Evolutionary conservation across 1,140 invertebrate genomes (phyloP), one percentile per base, ranked within the genome.

Genomic region (Coptotermes formosanus): DNA sequence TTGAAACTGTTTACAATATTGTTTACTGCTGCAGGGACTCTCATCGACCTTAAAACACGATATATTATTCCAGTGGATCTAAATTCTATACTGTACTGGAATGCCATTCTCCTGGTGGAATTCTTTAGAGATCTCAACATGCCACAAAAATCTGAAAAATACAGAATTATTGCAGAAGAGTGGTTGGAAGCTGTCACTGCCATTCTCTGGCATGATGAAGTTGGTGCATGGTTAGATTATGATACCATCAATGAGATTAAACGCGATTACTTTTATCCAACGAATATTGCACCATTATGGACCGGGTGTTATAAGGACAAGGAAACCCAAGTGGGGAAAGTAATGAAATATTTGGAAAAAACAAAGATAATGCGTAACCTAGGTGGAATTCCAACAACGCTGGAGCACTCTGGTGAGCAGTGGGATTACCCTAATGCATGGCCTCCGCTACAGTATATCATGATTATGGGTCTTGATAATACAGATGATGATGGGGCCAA

Each of bases 61-160:
- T 89, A 94, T 82, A 95, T 97, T 55, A 91, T 97, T 43, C 96
- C 97, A 0, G 97, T 97, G 4, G 97, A 98, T 90, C 91, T 98
- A 19, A 98, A 98, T 90, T 92, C 96, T 4, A 95, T 97, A 85
- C 90, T 97, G 23, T 95, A 95, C 86, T 90, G 90, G 85, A 95
- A 95, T 88, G 94, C 94, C 43, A 88, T 90, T n/a, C 90, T 92
- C 6, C 89, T 96, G 21, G 88, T 91, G 1, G 86, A 92, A 38
- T 92, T 93, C 88, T 86, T 88, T n/a, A 85, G 87, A 44, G 86
- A 92, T 44, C 93, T 93, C 32, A 92, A 94, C 69, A 87, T 90
- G 0, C 88, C 92, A 87, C 91, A 93, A 52, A 86, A 86, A 84
- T 87, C 89, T 23, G 88, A 88, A 82, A 87, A 90, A 30, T 94